These are phyloP conservation scores for Hepsetus odoe DNA, from an alignment of 2,113 vertebrate genomes.

Conservation along the genomic window DNA sequence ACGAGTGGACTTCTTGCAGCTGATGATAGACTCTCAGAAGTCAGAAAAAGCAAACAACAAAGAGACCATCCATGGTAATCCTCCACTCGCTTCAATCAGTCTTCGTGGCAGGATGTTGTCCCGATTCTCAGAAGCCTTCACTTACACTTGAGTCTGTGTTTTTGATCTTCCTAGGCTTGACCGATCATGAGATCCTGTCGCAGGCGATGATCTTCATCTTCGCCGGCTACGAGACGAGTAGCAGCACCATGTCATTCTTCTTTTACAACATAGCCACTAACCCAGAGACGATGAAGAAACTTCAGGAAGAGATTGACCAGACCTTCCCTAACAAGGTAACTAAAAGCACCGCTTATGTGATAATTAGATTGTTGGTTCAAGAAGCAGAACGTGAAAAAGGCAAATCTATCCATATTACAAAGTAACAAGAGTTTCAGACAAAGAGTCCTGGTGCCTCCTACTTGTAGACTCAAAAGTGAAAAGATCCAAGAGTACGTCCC, in stretches of 20 bases:
- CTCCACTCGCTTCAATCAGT: too few relatives aligned
- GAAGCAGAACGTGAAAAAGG: too few relatives aligned
- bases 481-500: not conserved
- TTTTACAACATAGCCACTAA: constrained; percentile 76
- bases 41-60: fast-evolving
- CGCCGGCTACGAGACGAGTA: constrained; percentile 81
- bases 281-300: constrained; percentile 69
- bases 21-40: constrained; percentile 84
- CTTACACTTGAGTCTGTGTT: not conserved
- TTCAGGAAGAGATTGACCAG: constrained; percentile 78
- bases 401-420: not conserved
- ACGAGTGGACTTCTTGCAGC: constrained; percentile 84
- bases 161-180: constrained; percentile 69
- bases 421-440: not conserved
- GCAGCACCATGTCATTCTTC: constrained; percentile 71
- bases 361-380: too few relatives aligned
- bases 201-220: constrained; percentile 80
- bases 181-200: constrained; percentile 77
- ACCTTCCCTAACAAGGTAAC: constrained; percentile 76
- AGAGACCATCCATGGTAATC: not conserved
- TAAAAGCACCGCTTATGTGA: too few relatives aligned
- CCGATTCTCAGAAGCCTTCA: too few relatives aligned
- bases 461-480: not conserved
- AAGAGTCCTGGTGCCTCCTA: not conserved
- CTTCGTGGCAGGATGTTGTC: too few relatives aligned